Evolutionary conservation across 1,140 invertebrate species (phyloP).

Genomic region (Scaptomyza graminum): DNA sequence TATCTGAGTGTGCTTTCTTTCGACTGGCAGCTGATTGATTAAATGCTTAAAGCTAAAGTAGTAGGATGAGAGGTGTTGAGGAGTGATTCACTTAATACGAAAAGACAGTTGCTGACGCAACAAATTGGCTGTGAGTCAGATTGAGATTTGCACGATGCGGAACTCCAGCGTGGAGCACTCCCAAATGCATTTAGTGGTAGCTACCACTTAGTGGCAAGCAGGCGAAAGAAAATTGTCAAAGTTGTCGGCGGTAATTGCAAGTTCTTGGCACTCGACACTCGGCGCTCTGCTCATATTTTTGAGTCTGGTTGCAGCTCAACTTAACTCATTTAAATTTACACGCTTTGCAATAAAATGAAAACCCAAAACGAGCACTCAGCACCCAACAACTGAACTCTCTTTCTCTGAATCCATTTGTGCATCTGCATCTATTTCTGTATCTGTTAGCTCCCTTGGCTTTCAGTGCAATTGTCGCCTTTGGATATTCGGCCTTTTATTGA

Average conservation of each 20-base stretch:
- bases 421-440: not conserved
- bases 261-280: not conserved
- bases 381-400: not conserved
- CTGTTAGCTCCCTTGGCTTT: constrained; percentile 8
- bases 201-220: constrained; percentile 28
- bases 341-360: constrained; percentile 51
- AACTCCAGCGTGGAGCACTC: not conserved
- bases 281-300: not conserved
- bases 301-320: not conserved
- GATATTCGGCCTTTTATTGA: constrained; percentile 33
- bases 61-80: no score
- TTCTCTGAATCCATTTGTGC: no score
- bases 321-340: constrained; percentile 42
- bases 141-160: not conserved
- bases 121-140: constrained; percentile 11
- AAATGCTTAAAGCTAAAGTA: no score
- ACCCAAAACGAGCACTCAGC: constrained; percentile 42
- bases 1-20: no score
- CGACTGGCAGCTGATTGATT: no score
- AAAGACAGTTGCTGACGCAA: constrained; percentile 30
- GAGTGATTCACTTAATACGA: not conserved
- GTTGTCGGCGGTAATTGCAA: constrained; percentile 54
- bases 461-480: constrained; percentile 30
- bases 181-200: constrained; percentile 47
- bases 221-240: constrained; percentile 46